Evolutionary conservation across 2,888 invertebrate genomes (phyloP).

Genomic region (Auanema freiburgensis): DNA sequence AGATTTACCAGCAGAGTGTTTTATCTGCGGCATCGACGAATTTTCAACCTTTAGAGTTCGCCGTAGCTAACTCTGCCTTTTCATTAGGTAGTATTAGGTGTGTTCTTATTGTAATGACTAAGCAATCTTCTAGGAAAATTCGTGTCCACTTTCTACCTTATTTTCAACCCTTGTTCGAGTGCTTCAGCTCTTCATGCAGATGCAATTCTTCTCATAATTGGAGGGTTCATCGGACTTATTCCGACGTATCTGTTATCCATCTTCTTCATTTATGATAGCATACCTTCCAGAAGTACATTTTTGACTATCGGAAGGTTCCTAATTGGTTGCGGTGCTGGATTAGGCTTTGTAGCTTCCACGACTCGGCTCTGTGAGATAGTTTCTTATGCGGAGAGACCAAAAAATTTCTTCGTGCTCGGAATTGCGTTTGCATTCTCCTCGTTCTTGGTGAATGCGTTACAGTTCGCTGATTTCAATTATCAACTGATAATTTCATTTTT

Average conservation of each 20-base stretch:
- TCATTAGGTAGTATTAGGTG: slow-evolving; percentile 24
- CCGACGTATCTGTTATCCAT: slow-evolving; percentile 21
- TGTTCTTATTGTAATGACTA: background rate
- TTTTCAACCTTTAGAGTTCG: slow-evolving; percentile 24
- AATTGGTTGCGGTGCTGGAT: slow-evolving; percentile 46
- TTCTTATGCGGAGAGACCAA: slow-evolving; percentile 12
- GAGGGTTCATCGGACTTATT: slow-evolving; percentile 25
- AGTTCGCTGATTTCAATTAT: slow-evolving; percentile 13
- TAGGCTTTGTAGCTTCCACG: slow-evolving; percentile 50
- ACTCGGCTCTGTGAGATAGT: slow-evolving; percentile 26
- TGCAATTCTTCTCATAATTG: slow-evolving; percentile 31
- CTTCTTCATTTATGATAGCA: no score
- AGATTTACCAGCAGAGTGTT: slow-evolving; percentile 42
- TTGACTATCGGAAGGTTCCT: slow-evolving; percentile 35
- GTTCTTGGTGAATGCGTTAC: slow-evolving; percentile 17
- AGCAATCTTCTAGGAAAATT: slow-evolving; percentile 31
- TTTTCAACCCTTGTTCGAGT: slow-evolving; percentile 21
- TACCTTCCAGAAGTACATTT: slow-evolving; percentile 19
- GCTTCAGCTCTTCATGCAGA: slow-evolving; percentile 18
- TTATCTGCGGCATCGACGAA: slow-evolving; percentile 25
- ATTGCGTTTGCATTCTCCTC: slow-evolving; percentile 17
- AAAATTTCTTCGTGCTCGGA: slow-evolving; percentile 21
- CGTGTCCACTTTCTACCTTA: slow-evolving; percentile 30
- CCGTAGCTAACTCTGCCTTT: slow-evolving; percentile 34
- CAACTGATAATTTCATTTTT: slow-evolving; percentile 8